Evolutionary conservation across 2,797 vertebrate species (phyloP).

Genomic region (Hyperoplus immaculatus): DNA sequence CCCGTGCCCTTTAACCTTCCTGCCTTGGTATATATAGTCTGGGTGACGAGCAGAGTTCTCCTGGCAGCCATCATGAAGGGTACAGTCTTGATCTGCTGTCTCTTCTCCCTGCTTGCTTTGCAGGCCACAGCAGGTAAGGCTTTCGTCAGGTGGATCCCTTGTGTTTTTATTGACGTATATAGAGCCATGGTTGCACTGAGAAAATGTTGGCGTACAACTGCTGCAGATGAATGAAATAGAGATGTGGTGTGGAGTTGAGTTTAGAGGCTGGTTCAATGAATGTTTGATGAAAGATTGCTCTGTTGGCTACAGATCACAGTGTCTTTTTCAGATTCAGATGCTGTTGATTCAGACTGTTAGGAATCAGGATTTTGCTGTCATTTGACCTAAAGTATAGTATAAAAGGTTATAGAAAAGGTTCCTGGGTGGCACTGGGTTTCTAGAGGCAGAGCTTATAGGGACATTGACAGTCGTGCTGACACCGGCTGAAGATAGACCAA

Average conservation of each 20-base stretch:
- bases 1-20: constrained; percentile 87
- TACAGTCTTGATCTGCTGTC: constrained; percentile 91
- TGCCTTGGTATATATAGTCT: constrained; percentile 90
- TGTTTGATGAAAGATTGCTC: not conserved
- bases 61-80: constrained; percentile 98
- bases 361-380: not conserved
- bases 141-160: not conserved
- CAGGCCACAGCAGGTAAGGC: constrained; percentile 91
- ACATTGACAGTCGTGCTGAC: constrained; percentile 27
- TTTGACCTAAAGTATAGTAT: no score
- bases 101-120: constrained; percentile 90
- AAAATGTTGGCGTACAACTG: not conserved
- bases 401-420: no score
- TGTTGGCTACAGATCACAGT: not conserved
- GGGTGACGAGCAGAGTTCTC: constrained; percentile 87
- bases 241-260: not conserved
- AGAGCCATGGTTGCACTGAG: not conserved
- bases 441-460: not conserved
- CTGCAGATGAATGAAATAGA: constrained; percentile 24
- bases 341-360: constrained; percentile 8
- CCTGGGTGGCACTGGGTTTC: not conserved
- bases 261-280: constrained; percentile 20
- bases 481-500: constrained; percentile 49
- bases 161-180: not conserved
- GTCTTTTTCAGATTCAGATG: not conserved